Evolutionary conservation across 1,140 invertebrate genomes (phyloP).

Genomic region (Hypsibius dujardini): DNA sequence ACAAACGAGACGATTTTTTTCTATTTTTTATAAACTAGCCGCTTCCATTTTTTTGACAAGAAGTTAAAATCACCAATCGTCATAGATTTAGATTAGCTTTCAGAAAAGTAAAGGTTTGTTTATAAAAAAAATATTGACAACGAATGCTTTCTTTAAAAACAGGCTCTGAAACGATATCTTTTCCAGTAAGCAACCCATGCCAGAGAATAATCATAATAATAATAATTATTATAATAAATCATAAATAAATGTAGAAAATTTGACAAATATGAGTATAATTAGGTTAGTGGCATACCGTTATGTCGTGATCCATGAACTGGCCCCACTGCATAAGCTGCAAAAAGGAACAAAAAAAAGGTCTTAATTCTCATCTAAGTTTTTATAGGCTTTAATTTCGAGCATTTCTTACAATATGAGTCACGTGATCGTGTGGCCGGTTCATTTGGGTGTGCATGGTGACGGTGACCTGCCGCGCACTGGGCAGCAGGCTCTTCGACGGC

Average conservation of each 20-base stretch:
- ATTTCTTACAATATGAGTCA: conserved; percentile 16
- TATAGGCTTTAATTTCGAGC: neutral
- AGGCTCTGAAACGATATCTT: no score
- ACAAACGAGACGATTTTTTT: no score
- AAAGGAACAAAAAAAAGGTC: neutral
- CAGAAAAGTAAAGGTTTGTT: no score
- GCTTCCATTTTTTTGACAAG: no score
- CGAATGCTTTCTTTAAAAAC: no score
- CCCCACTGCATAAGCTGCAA: conserved; percentile 59
- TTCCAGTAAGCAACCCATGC: no score
- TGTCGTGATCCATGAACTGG: conserved; percentile 60
- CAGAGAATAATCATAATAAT: no score
- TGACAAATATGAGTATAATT: neutral
- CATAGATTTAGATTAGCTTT: no score
- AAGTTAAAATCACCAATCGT: no score
- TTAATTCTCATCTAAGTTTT: neutral
- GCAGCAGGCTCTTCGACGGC: neutral
- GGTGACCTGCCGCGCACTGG: conserved; percentile 11
- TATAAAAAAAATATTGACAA: no score
- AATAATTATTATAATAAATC: no score
- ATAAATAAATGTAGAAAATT: conserved; percentile 32
- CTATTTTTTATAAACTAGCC: no score
- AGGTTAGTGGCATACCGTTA: conserved; percentile 35
- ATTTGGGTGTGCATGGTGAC: conserved; percentile 6
- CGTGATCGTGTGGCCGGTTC: conserved; percentile 12